phyloP scores from a whole-genome alignment of 92 coral and sea anemone species.

The Meandrina meandrites region DNA sequence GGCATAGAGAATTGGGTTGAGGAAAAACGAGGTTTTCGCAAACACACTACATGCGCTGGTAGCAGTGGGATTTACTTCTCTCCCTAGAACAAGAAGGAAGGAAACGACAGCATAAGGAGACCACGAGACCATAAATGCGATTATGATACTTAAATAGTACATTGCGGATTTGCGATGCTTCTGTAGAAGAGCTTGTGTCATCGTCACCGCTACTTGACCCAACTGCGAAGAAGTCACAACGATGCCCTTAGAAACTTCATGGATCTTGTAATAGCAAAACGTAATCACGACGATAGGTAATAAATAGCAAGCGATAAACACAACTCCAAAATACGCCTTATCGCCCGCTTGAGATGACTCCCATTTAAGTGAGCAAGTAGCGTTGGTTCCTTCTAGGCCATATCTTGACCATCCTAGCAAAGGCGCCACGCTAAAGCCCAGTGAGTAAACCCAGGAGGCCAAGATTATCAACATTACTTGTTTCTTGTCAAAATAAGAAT shows the following conservation, averaged over 20 bases:
- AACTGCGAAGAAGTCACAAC: constrained; percentile 11
- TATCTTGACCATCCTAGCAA: constrained; percentile 64
- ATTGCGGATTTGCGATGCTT: constrained; percentile 35
- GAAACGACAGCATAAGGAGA: constrained; percentile 56
- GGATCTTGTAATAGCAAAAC: constrained; percentile 44
- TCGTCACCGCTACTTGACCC: constrained; percentile 3
- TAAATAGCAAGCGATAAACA: constrained; percentile 62
- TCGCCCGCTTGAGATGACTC: constrained; percentile 49
- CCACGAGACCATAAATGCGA: constrained; percentile 41
- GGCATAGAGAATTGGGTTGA: constrained; percentile 48
- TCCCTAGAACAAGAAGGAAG: constrained; percentile 20
- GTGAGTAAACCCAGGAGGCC: constrained; percentile 57
- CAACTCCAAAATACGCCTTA: constrained; percentile 50
- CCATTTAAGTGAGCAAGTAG: constrained; percentile 69
- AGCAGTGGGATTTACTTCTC: constrained; percentile 15
- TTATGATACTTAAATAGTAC: constrained; percentile 33
- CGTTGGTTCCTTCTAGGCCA: constrained; percentile 62
- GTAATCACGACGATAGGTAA: constrained; percentile 46
- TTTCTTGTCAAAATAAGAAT: constrained; percentile 43
- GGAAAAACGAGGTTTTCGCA: constrained; percentile 53
- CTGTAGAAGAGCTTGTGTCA: constrained; percentile 23
- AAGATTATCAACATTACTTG: constrained; percentile 41
- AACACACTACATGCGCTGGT: constrained; percentile 39
- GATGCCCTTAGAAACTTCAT: constrained; percentile 37
- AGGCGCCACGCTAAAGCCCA: constrained; percentile 59